phyloP scores from a whole-genome alignment of 2,888 invertebrate genomes.

The Fissipunctia ypsillon region DNA sequence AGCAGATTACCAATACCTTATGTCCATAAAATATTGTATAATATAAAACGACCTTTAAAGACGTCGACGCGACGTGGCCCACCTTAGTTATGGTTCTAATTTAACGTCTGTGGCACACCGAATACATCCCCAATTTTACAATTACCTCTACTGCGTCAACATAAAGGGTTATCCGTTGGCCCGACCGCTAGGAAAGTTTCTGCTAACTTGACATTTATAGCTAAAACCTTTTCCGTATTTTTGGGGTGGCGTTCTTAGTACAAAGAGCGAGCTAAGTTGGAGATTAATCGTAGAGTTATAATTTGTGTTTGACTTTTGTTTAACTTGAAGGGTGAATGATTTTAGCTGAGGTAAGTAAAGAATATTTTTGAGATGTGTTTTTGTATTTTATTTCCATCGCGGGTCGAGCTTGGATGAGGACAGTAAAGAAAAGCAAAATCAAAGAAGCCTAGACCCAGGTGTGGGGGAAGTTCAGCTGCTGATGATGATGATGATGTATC shows the following conservation, averaged over 20 bases:
- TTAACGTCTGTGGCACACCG: constrained; percentile 60
- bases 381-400: not conserved
- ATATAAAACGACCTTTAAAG: constrained; percentile 21
- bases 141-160: constrained; percentile 65
- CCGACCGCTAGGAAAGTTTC: constrained; percentile 51
- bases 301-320: constrained; percentile 33
- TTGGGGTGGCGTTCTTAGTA: constrained; percentile 18
- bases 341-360: not conserved
- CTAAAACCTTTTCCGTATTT: constrained; percentile 50
- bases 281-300: constrained; percentile 32
- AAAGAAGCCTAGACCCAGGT: not conserved
- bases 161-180: constrained; percentile 58
- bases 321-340: not conserved
- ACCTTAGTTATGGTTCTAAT: constrained; percentile 65
- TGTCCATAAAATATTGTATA: constrained; percentile 18
- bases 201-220: constrained; percentile 57
- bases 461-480: no score
- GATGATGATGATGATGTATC: not conserved
- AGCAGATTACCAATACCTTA: not conserved
- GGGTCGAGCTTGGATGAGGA: no score
- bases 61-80: constrained; percentile 12
- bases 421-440: not conserved
- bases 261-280: constrained; percentile 26
- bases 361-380: not conserved
- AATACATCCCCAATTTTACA: constrained; percentile 64